phyloP scores from a whole-genome alignment of 2,797 vertebrate species.

The Notolepis coatsorum region DNA sequence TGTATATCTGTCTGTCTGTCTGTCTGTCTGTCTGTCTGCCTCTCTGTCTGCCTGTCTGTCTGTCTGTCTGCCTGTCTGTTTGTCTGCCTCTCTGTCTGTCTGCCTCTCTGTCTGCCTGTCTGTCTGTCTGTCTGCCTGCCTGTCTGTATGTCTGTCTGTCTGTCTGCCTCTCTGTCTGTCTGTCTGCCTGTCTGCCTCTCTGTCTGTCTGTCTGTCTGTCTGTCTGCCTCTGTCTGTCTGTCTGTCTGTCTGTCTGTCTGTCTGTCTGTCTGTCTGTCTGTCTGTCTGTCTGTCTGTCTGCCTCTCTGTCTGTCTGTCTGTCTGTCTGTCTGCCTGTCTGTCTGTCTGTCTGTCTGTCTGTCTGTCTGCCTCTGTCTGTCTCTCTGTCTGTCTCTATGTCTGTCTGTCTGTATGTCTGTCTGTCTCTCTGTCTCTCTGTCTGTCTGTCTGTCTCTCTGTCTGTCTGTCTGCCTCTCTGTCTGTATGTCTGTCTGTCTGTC shows the following conservation, averaged over 20 bases:
- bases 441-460: not conserved
- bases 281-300: not conserved
- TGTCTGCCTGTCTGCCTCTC: no score
- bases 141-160: slow-evolving; percentile 1
- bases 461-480: not conserved
- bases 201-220: not conserved
- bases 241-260: slow-evolving; percentile 17
- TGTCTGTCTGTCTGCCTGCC: slow-evolving; percentile 14
- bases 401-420: not conserved
- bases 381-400: not conserved
- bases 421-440: slow-evolving; percentile 17
- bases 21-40: not conserved
- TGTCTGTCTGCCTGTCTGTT: slow-evolving; percentile 18
- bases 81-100: not conserved
- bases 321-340: not conserved
- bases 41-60: slow-evolving; percentile 5
- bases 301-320: not conserved
- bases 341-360: slow-evolving; percentile 12
- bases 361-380: slow-evolving; percentile 6
- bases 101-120: not conserved
- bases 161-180: not conserved
- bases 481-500: not conserved
- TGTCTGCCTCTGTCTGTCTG: not conserved
- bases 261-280: not conserved
- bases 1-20: not conserved